Percentiles rank a stretch among this genome's conserved stretches.
Conservation (phyloP, 2,113 vertebrate species). For the Elephas maximus region DNA sequence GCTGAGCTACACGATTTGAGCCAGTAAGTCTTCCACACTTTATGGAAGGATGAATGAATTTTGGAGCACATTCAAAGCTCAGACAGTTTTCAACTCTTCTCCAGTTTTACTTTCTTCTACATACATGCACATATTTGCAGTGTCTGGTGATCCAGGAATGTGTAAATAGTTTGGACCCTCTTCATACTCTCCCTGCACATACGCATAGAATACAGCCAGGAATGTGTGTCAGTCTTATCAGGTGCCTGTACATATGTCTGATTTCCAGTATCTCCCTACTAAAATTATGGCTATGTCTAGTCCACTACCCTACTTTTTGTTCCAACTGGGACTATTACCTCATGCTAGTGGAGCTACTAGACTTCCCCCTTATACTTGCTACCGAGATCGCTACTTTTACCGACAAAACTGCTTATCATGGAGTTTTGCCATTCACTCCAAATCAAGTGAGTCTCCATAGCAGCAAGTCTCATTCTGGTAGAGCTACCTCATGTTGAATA, state of each 20-base stretch:
- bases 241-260: background rate
- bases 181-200: background rate
- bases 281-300: background rate
- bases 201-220: background rate
- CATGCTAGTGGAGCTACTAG: background rate
- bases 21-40: background rate
- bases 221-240: background rate
- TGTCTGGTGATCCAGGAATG: background rate
- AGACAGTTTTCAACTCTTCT: background rate
- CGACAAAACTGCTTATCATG: background rate
- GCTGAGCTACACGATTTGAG: background rate
- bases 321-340: too few relatives aligned
- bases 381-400: background rate
- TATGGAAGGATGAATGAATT: background rate
- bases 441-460: background rate
- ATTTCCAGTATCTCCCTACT: background rate
- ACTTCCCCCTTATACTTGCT: background rate
- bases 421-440: background rate
- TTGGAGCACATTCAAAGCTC: background rate
- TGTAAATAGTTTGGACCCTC: fast-evolving
- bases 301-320: background rate
- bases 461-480: background rate
- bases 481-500: background rate
- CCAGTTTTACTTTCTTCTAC: background rate
- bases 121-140: background rate